Evolutionary conservation across 2,888 invertebrate genomes (phyloP).

Genomic region (Ferdinandea cuprea): DNA sequence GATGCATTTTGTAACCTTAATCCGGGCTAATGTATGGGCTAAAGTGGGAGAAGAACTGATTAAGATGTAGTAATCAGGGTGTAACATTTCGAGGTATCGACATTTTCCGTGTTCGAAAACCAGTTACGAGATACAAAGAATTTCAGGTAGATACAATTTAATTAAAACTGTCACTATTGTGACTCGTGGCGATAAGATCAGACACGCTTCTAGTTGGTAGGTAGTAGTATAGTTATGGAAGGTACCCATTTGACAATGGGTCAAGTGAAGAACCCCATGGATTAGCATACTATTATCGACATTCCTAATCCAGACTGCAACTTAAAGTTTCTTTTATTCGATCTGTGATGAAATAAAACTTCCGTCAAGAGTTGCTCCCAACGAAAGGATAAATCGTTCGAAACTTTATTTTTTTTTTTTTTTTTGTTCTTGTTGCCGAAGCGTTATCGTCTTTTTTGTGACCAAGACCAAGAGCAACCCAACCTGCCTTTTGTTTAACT

Average conservation of each 20-base stretch:
- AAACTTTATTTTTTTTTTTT: conserved; percentile 21
- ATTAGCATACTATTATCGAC: no score
- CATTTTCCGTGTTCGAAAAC: background rate
- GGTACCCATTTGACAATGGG: background rate
- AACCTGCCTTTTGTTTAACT: conserved; percentile 63
- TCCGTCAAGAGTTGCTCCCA: conserved; percentile 21
- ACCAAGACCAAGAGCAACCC: no score
- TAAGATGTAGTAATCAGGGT: conserved; percentile 11
- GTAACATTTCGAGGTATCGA: background rate
- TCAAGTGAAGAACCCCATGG: no score
- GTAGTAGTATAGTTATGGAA: background rate
- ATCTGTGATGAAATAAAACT: conserved; percentile 41
- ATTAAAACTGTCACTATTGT: conserved; percentile 5
- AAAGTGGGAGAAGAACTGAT: conserved; percentile 25
- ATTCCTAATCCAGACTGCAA: conserved; percentile 2
- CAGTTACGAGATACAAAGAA: background rate
- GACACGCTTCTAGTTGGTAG: background rate
- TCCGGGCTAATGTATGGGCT: conserved; percentile 42
- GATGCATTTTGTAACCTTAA: conserved; percentile 38
- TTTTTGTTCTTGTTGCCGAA: no score
- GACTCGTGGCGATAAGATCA: conserved; percentile 5
- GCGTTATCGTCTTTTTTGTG: no score
- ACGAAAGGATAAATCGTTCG: conserved; percentile 62
- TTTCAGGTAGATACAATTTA: background rate
- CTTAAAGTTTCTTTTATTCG: conserved; percentile 38